These are phyloP conservation scores for Leptestheria dahalacensis DNA, from an alignment of 1,140 invertebrate species.

Conservation along the genomic window DNA sequence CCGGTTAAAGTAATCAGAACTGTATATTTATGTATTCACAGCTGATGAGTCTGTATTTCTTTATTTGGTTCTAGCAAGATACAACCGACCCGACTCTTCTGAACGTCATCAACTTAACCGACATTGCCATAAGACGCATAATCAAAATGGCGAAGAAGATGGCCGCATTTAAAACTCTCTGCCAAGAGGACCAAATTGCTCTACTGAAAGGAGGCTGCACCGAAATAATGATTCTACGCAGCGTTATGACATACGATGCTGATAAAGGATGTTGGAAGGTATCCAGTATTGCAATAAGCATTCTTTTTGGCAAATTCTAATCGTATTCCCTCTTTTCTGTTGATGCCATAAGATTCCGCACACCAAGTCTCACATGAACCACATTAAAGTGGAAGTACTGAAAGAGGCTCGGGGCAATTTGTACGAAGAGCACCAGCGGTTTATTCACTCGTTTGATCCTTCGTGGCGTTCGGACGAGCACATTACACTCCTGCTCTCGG, in stretches of 20 bases:
- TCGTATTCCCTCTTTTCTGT: not conserved
- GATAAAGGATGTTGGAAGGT: slow-evolving; percentile 72
- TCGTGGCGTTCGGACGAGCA: slow-evolving; percentile 68
- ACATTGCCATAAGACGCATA: slow-evolving; percentile 69
- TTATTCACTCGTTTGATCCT: slow-evolving; percentile 61
- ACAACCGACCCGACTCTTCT: slow-evolving; percentile 48
- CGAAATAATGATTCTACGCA: slow-evolving; percentile 81
- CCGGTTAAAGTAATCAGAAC: not conserved
- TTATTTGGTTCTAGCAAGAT: slow-evolving; percentile 14
- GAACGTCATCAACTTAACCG: slow-evolving; percentile 76
- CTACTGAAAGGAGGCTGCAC: slow-evolving; percentile 75
- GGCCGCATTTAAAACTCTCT: slow-evolving; percentile 72
- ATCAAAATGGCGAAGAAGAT: slow-evolving; percentile 88
- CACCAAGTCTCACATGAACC: slow-evolving; percentile 45
- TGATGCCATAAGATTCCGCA: slow-evolving; percentile 44
- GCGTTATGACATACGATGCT: slow-evolving; percentile 72
- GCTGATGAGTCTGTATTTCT: not conserved
- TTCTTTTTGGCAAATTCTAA: not conserved
- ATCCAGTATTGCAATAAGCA: slow-evolving; percentile 14
- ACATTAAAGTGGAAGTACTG: slow-evolving; percentile 65
- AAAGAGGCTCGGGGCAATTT: slow-evolving; percentile 73
- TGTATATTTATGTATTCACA: not conserved
- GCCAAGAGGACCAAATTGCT: slow-evolving; percentile 78
- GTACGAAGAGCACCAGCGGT: slow-evolving; percentile 65
- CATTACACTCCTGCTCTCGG: slow-evolving; percentile 74